These are phyloP conservation scores for Sarcophaga bullata DNA, from an alignment of 1,140 invertebrate species.

Conservation along the genomic window DNA sequence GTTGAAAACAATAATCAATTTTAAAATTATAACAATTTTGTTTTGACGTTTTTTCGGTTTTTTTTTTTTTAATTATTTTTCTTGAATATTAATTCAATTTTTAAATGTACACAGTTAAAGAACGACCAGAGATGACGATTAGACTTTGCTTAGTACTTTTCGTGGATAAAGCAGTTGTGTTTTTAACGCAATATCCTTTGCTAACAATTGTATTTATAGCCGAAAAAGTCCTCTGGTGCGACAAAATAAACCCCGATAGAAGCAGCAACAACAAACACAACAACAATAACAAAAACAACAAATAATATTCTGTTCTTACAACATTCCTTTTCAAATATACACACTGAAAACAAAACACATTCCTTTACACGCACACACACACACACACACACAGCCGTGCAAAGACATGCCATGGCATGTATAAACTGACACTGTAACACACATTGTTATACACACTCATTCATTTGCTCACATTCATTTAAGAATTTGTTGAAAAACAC, in stretches of 20 bases:
- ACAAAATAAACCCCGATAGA: constrained; percentile 10
- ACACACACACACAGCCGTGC: background rate
- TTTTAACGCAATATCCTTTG: constrained; percentile 61
- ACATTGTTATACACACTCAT: background rate
- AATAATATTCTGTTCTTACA: background rate
- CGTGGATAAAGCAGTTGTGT: constrained; percentile 63
- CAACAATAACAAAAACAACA: constrained; percentile 42
- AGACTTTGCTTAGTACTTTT: constrained; percentile 46
- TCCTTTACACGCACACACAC: background rate
- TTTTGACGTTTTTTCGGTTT: too few relatives aligned
- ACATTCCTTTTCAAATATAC: constrained; percentile 1
- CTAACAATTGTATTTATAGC: constrained; percentile 64
- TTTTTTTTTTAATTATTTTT: too few relatives aligned
- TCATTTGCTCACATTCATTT: background rate
- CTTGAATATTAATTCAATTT: too few relatives aligned
- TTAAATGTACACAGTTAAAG: background rate
- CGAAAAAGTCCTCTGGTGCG: constrained; percentile 47
- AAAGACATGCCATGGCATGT: background rate
- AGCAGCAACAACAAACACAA: constrained; percentile 12
- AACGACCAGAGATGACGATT: background rate
- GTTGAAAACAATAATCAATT: too few relatives aligned
- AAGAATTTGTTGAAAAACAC: constrained; percentile 14
- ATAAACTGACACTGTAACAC: constrained; percentile 17
- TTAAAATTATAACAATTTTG: too few relatives aligned
- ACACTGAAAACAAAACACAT: constrained; percentile 31